A percentile compares a stretch with the other conserved stretches of the same genome.
These are phyloP conservation scores for Epinephelus moara DNA, from an alignment of 2,113 vertebrate genomes.

Conservation along the genomic window DNA sequence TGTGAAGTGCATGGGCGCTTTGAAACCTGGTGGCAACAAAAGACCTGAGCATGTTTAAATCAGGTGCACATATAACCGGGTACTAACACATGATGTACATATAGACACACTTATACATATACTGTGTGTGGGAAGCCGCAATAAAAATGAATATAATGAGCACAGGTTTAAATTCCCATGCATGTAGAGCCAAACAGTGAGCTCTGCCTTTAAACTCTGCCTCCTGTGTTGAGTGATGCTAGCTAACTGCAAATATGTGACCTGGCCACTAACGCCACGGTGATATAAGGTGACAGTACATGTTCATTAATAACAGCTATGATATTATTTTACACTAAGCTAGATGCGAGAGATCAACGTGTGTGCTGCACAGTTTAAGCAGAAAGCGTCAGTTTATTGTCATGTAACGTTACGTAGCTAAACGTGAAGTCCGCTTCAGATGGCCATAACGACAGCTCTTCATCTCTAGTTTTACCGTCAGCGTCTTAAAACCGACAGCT, in stretches of 20 bases:
- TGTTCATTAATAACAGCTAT: background rate
- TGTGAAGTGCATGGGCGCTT: background rate
- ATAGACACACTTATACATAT: background rate
- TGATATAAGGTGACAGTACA: constrained; percentile 22
- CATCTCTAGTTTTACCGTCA: constrained; percentile 30
- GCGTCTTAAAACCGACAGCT: constrained; percentile 43
- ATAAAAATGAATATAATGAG: background rate
- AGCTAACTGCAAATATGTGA: constrained; percentile 41
- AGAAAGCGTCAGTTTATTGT: constrained; percentile 60
- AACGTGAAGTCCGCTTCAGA: constrained; percentile 58
- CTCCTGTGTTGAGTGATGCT: constrained; percentile 16
- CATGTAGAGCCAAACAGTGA: background rate
- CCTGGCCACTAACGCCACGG: background rate
- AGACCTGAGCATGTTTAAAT: background rate
- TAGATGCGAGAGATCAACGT: background rate
- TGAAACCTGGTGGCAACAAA: background rate
- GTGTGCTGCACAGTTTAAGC: background rate
- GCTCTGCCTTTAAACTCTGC: constrained; percentile 23
- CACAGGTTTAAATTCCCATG: background rate
- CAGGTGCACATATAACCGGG: background rate
- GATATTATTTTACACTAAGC: background rate
- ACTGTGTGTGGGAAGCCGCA: rapidly evolving
- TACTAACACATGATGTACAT: background rate
- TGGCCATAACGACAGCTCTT: constrained; percentile 46
- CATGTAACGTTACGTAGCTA: constrained; percentile 58